Base-by-base conservation (phyloP, 1,140 invertebrate species). In the Archivesica marissinica region DNA sequence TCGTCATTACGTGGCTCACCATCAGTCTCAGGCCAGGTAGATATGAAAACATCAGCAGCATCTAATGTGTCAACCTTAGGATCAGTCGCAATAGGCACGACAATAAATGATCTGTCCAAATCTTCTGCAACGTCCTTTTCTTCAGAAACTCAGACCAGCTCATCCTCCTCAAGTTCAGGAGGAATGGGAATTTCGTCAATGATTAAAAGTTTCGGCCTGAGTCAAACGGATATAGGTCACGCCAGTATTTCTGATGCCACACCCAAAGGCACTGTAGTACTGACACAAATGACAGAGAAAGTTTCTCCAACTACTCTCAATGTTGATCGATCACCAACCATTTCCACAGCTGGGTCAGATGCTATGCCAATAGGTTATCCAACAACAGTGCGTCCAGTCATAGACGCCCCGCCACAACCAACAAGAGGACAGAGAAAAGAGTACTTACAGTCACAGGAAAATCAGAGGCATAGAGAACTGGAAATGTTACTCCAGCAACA, bases 401-500 rank as follows among this genome's bases (percentile, higher is more conserved):
- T 72, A 0, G 15, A 72, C 30, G 30, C 68, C 2, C 68, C 68
- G 2, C 68, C 39, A 25, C 25, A 41, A 30, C 68, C 68, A 17
- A 44, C 41, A 3, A 28, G 41, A 25, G 0, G 28, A 39, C 75
- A 52, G 7, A 52, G 44, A 28, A 66, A 81, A 20, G 15, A 38
- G n/a, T 23, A 25, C 9, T 41, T 74, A 20, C 44, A 47, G 0
- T 25, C n/a, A 38, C 50, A 35, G 25, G 80, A 83, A 35, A 74
- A 20, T 7, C 15, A 64, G 28, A 72, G 39, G n/a, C 68, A 83
- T 33, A 23, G 64, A 33, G 68, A 83, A 28, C 47, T 83, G n/a
- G 28, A 74, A 59, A n/a, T 61, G n/a, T 23, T 72, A 30, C 44
- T 83, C 7, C 28, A 75, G 38, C n/a, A 44, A 20, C 80, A 83